Conservation (phyloP, 1,140 invertebrate genomes). For the Pseudomyrmex cubaensis region DNA sequence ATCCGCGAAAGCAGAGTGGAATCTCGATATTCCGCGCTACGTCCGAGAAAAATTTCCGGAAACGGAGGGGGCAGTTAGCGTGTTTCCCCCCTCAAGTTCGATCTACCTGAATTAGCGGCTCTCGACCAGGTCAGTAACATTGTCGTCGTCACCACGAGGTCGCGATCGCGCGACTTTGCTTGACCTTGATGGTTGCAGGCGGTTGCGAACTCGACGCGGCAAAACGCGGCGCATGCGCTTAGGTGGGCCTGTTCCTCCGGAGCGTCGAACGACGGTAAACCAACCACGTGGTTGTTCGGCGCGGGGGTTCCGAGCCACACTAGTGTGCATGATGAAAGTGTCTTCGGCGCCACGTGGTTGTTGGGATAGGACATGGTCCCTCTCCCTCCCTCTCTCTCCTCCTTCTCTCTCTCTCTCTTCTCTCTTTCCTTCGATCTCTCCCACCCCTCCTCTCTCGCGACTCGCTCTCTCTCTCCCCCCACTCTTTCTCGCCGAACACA, state of each 20-base stretch:
- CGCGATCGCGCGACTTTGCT: conserved; percentile 77
- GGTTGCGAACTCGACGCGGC: conserved; percentile 53
- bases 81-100: conserved; percentile 23
- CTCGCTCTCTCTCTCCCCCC: conserved; percentile 46
- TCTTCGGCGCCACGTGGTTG: conserved; percentile 80
- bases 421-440: conserved; percentile 42
- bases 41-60: background rate
- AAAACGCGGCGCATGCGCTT: conserved; percentile 76
- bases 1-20: background rate
- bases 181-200: conserved; percentile 72
- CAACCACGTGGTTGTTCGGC: conserved; percentile 77
- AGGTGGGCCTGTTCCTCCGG: conserved; percentile 74
- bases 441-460: conserved; percentile 35
- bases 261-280: conserved; percentile 75
- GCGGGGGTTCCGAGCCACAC: conserved; percentile 63
- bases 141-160: conserved; percentile 41
- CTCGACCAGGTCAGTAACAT: conserved; percentile 59
- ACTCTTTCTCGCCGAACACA: conserved; percentile 29
- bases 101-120: conserved; percentile 19
- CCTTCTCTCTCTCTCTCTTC: conserved; percentile 65
- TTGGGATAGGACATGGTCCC: conserved; percentile 83
- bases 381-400: conserved; percentile 64
- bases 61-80: background rate
- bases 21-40: background rate
- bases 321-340: conserved; percentile 77